Conservation (phyloP, 2,888 invertebrate genomes). For the Drosophila mulleri region DNA sequence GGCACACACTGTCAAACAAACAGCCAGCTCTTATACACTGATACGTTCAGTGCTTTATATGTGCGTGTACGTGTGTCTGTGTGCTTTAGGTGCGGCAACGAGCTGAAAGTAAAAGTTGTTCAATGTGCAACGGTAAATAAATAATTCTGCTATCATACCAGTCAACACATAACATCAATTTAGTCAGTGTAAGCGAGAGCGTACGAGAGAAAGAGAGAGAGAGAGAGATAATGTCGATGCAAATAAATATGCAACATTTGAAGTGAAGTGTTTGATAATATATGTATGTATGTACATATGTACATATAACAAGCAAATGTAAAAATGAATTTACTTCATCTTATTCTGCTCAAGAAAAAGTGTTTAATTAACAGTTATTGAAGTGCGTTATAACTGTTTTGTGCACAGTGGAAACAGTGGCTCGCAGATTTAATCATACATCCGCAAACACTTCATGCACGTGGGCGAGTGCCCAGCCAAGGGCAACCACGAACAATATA, state of each 20-base stretch:
- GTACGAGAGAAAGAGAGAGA: neutral
- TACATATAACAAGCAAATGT: neutral
- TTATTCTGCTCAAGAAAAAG: neutral
- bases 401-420: conserved; percentile 3
- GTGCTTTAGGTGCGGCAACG: conserved; percentile 65
- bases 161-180: conserved; percentile 8
- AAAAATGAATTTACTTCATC: conserved; percentile 8
- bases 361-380: conserved; percentile 19
- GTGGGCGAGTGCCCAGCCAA: conserved; percentile 38
- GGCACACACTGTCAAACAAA: conserved; percentile 20
- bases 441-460: conserved; percentile 21
- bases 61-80: conserved; percentile 31
- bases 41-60: conserved; percentile 14
- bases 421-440: conserved; percentile 17
- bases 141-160: conserved; percentile 48
- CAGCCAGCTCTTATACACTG: conserved; percentile 20
- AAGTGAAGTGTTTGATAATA: conserved; percentile 41
- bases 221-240: conserved; percentile 8
- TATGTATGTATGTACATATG: no score
- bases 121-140: conserved; percentile 65
- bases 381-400: conserved; percentile 3
- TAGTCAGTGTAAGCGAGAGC: conserved; percentile 13
- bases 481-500: conserved; percentile 27
- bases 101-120: conserved; percentile 66
- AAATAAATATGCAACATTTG: conserved; percentile 41